Evolutionary conservation across 2,888 invertebrate species (phyloP).

Genomic region (Cerceris rybyensis): DNA sequence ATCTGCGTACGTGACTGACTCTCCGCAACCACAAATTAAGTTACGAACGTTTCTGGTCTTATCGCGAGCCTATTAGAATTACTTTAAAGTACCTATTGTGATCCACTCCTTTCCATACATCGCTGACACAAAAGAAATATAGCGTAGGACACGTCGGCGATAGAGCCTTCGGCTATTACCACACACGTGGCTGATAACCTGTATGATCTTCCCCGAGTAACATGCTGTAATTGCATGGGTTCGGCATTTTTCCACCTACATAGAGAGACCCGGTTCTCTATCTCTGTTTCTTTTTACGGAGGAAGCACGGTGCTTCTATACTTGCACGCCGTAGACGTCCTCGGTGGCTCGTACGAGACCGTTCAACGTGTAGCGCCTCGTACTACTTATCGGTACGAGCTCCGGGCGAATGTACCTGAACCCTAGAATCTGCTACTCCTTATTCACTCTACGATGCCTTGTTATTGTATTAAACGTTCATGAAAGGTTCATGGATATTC

Average conservation of each 20-base stretch:
- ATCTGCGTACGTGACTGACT: slow-evolving; percentile 24
- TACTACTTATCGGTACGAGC: slow-evolving; percentile 56
- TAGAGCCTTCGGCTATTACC: slow-evolving; percentile 64
- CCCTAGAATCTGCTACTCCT: slow-evolving; percentile 39
- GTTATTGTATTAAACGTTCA: slow-evolving; percentile 21
- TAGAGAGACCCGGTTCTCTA: slow-evolving; percentile 35
- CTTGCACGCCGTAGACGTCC: slow-evolving; percentile 18
- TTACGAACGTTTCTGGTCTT: slow-evolving; percentile 16
- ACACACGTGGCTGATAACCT: slow-evolving; percentile 68
- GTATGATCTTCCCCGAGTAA: slow-evolving; percentile 67
- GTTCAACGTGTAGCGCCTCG: slow-evolving; percentile 33
- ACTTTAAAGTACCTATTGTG: slow-evolving; percentile 54
- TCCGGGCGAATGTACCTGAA: slow-evolving; percentile 41
- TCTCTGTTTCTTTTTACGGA: slow-evolving; percentile 30
- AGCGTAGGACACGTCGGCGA: slow-evolving; percentile 45
- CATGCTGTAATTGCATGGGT: slow-evolving; percentile 70
- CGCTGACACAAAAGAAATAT: slow-evolving; percentile 47
- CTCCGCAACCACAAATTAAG: slow-evolving; percentile 44
- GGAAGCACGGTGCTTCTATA: slow-evolving; percentile 16
- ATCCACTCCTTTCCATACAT: slow-evolving; percentile 52
- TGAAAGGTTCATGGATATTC: not conserved
- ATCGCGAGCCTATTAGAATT: slow-evolving; percentile 45
- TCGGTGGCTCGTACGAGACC: slow-evolving; percentile 26
- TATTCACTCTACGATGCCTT: slow-evolving; percentile 42
- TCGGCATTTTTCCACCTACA: slow-evolving; percentile 68